Evolutionary conservation across 2,888 invertebrate genomes (phyloP).

Genomic region (Fabriciana adippe): DNA sequence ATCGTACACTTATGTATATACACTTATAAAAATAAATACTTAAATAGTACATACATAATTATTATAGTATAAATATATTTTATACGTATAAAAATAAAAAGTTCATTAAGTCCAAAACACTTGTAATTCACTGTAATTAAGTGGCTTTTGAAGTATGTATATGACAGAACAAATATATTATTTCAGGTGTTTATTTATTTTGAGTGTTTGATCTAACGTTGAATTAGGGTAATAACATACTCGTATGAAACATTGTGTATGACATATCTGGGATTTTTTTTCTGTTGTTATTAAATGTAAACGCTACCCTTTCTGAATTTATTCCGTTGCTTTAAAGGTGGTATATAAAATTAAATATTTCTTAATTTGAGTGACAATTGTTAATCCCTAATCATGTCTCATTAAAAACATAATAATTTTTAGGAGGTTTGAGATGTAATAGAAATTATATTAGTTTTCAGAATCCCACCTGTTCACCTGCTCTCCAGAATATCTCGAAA

Average conservation of each 20-base stretch:
- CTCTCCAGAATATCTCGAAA: too few relatives aligned
- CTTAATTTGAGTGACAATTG: too few relatives aligned
- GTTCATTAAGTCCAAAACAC: neutral
- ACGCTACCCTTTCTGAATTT: neutral
- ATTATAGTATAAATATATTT: too few relatives aligned
- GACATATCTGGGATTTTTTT: conserved; percentile 17
- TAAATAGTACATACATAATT: too few relatives aligned
- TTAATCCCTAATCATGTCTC: too few relatives aligned
- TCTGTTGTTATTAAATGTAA: conserved; percentile 13
- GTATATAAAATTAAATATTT: neutral
- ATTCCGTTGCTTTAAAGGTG: neutral
- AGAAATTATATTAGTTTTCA: too few relatives aligned
- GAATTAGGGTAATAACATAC: conserved; percentile 13
- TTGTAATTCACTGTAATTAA: neutral
- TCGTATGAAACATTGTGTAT: conserved; percentile 18
- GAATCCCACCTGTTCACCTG: too few relatives aligned
- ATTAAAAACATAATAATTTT: too few relatives aligned
- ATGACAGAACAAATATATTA: conserved; percentile 7
- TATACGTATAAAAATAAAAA: too few relatives aligned
- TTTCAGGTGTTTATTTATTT: neutral
- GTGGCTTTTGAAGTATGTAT: neutral
- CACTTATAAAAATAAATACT: too few relatives aligned
- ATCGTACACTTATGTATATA: too few relatives aligned
- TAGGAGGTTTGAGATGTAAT: too few relatives aligned
- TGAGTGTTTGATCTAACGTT: conserved; percentile 22